Evolutionary conservation across 2,797 vertebrate species (phyloP).

Genomic region (Clarias platycephalus): DNA sequence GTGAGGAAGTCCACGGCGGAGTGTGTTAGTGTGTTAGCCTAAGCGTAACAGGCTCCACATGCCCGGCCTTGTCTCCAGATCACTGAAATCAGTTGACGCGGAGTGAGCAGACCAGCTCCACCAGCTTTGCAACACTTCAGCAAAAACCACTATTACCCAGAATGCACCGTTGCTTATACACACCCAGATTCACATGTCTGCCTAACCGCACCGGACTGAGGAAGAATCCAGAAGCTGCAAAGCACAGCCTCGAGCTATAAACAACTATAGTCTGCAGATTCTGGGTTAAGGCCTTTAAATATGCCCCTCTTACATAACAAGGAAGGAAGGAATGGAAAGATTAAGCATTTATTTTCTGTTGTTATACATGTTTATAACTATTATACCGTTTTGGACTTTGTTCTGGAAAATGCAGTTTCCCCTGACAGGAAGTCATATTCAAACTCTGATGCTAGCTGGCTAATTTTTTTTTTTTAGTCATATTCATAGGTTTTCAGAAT

Average conservation of each 20-base stretch:
- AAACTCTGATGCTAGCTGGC: background rate
- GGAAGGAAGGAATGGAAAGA: background rate
- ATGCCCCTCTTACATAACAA: background rate
- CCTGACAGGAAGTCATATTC: background rate
- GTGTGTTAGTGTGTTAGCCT: conserved; percentile 12
- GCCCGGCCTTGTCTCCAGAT: conserved; percentile 68
- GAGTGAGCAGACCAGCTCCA: conserved; percentile 59
- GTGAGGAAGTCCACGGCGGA: conserved; percentile 37
- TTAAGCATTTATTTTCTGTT: background rate
- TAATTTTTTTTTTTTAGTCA: background rate
- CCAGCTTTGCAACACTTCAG: conserved; percentile 50
- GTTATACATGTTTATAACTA: background rate
- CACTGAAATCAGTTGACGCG: conserved; percentile 71
- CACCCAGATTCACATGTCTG: conserved; percentile 42
- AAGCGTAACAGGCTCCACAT: conserved; percentile 50
- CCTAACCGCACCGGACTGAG: conserved; percentile 41
- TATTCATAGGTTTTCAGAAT: background rate
- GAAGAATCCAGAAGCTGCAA: conserved; percentile 46
- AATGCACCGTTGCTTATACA: conserved; percentile 47
- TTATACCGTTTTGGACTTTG: background rate
- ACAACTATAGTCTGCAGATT: conserved; percentile 41
- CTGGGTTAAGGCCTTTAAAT: background rate
- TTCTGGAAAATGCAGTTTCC: background rate
- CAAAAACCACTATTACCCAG: conserved; percentile 60
- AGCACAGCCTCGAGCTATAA: conserved; percentile 51